Evolutionary conservation across 1,140 invertebrate species (phyloP).

Genomic region (Drosophila suzukii): DNA sequence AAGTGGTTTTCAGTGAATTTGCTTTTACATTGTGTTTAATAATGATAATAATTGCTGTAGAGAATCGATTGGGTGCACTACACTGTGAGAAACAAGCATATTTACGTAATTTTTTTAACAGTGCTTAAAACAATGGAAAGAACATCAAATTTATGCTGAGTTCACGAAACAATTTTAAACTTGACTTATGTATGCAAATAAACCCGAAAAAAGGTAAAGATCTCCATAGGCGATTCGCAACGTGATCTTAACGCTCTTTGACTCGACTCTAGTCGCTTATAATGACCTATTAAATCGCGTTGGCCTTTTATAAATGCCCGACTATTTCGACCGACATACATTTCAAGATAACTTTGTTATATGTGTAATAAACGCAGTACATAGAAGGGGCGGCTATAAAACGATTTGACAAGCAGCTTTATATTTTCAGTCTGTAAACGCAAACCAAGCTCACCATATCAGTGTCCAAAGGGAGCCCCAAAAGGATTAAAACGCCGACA

Average conservation of each 20-base stretch:
- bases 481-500: constrained; percentile 14
- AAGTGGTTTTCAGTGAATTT: constrained; percentile 3
- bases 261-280: constrained; percentile 29
- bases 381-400: constrained; percentile 58
- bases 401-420: constrained; percentile 62
- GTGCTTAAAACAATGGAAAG: not conserved
- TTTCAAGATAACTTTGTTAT: constrained; percentile 30
- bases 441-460: constrained; percentile 42
- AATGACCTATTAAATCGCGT: constrained; percentile 54
- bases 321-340: constrained; percentile 18
- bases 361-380: constrained; percentile 28
- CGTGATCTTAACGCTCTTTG: constrained; percentile 43
- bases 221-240: constrained; percentile 16
- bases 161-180: constrained; percentile 16
- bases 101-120: too few species aligned
- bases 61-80: constrained; percentile 13
- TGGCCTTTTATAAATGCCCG: constrained; percentile 38
- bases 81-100: constrained; percentile 15
- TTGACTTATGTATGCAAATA: constrained; percentile 18
- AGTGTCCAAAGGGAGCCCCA: constrained; percentile 1
- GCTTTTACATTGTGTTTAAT: constrained; percentile 16
- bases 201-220: constrained; percentile 10
- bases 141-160: constrained; percentile 13
- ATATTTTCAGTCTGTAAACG: constrained; percentile 67
- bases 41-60: constrained; percentile 36